These are phyloP conservation scores for Typhlichthys eigenmanni DNA, from an alignment of 2,797 vertebrate species.

Conservation along the genomic window DNA sequence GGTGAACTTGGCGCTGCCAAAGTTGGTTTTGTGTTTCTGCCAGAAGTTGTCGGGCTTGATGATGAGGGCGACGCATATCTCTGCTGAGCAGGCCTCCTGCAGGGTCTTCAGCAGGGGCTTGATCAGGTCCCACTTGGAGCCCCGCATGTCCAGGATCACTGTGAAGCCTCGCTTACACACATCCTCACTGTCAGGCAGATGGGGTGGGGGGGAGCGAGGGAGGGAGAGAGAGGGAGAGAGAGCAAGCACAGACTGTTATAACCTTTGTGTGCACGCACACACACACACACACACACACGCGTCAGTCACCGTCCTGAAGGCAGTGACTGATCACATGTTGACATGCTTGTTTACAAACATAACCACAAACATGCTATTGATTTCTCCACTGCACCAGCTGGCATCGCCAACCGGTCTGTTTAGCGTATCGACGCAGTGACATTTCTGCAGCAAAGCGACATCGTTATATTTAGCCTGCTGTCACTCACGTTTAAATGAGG, in stretches of 20 bases:
- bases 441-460: too few relatives aligned
- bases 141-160: slow-evolving; percentile 98
- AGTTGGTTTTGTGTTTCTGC: slow-evolving; percentile 99
- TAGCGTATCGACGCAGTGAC: too few relatives aligned
- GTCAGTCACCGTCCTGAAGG: not conserved
- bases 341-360: not conserved
- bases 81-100: slow-evolving; percentile 93
- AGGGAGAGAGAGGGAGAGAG: not conserved
- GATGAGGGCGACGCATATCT: slow-evolving; percentile 97
- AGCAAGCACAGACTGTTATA: not conserved
- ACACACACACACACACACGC: not conserved
- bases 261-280: not conserved
- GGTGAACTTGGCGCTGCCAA: slow-evolving; percentile 97
- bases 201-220: not conserved
- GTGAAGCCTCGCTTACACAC: slow-evolving; percentile 98
- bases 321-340: not conserved
- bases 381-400: too few relatives aligned
- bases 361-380: not conserved
- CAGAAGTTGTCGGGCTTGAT: slow-evolving; percentile 99
- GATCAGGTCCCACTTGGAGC: slow-evolving; percentile 98
- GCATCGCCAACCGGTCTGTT: too few relatives aligned
- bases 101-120: slow-evolving; percentile 97
- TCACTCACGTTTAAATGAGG: too few relatives aligned
- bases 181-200: slow-evolving; percentile 5
- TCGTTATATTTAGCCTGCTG: too few relatives aligned